Evolutionary conservation across 2,797 vertebrate species (phyloP).

Genomic region (Telmatherina bonti): DNA sequence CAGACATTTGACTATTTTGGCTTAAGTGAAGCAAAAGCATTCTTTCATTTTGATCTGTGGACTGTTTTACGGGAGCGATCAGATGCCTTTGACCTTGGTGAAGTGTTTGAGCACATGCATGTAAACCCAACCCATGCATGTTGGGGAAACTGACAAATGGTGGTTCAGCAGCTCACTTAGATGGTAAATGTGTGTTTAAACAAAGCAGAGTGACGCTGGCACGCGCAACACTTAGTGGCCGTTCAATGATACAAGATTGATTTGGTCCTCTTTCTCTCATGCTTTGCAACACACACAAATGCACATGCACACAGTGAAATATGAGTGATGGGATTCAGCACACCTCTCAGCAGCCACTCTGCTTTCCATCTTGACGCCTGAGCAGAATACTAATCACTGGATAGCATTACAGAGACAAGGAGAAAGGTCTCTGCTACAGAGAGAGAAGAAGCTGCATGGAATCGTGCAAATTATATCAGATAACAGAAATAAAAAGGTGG

Average conservation of each 20-base stretch:
- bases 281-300: slow-evolving; percentile 29
- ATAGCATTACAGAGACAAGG: slow-evolving; percentile 88
- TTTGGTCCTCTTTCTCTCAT: slow-evolving; percentile 78
- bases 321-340: slow-evolving; percentile 98
- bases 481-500: slow-evolving; percentile 64
- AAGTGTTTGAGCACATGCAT: slow-evolving; percentile 37
- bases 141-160: slow-evolving; percentile 82
- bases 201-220: slow-evolving; percentile 94
- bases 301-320: slow-evolving; percentile 66
- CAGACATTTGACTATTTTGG: not conserved
- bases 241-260: slow-evolving; percentile 95
- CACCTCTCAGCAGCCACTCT: slow-evolving; percentile 95
- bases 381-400: slow-evolving; percentile 97
- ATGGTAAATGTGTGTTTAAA: slow-evolving; percentile 95
- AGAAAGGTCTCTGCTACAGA: slow-evolving; percentile 50
- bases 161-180: slow-evolving; percentile 72
- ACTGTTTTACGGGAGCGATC: slow-evolving; percentile 51
- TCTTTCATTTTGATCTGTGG: slow-evolving; percentile 2
- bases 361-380: slow-evolving; percentile 93
- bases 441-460: slow-evolving; percentile 54
- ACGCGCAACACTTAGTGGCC: slow-evolving; percentile 90
- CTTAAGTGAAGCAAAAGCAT: not conserved
- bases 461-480: slow-evolving; percentile 72
- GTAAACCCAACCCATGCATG: slow-evolving; percentile 34
- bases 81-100: slow-evolving; percentile 75